These are phyloP conservation scores for Aviceda cuculoides DNA, from an alignment of 2,797 vertebrate genomes.

Conservation along the genomic window DNA sequence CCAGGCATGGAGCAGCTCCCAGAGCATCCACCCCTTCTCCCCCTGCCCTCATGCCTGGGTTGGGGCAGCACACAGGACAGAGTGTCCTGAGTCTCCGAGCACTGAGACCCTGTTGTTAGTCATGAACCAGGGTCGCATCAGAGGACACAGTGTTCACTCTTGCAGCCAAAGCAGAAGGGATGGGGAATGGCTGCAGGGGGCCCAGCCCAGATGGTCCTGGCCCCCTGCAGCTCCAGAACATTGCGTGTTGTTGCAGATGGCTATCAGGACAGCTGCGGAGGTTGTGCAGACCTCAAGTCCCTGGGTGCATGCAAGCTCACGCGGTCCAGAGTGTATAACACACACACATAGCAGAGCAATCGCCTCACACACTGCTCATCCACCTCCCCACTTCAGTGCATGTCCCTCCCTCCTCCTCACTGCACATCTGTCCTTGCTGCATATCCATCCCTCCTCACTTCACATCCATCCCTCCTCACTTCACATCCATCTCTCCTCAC, in stretches of 20 bases:
- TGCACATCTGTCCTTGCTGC: neutral
- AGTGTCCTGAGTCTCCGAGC: neutral
- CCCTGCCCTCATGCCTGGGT: too few relatives aligned
- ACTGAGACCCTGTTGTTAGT: too few relatives aligned
- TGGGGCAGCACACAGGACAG: neutral
- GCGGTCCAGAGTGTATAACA: neutral
- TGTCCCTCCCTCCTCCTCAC: neutral
- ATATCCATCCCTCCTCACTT: neutral
- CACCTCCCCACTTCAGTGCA: neutral
- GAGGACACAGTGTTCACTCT: neutral
- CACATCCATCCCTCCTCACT: neutral
- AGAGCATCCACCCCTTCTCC: neutral
- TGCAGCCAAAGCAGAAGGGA: neutral
- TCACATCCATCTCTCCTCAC: neutral
- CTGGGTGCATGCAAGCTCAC: rapidly evolving
- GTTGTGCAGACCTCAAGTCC: neutral
- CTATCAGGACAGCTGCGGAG: neutral
- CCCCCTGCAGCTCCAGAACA: neutral
- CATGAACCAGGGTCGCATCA: neutral
- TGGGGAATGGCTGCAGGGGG: neutral
- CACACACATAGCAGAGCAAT: neutral
- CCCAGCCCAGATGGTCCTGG: rapidly evolving
- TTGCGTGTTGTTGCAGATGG: neutral
- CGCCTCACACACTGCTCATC: rapidly evolving
- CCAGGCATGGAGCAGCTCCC: neutral